phyloP scores from a whole-genome alignment of 2,888 invertebrate species.

The Listrodromus nycthemerus region DNA sequence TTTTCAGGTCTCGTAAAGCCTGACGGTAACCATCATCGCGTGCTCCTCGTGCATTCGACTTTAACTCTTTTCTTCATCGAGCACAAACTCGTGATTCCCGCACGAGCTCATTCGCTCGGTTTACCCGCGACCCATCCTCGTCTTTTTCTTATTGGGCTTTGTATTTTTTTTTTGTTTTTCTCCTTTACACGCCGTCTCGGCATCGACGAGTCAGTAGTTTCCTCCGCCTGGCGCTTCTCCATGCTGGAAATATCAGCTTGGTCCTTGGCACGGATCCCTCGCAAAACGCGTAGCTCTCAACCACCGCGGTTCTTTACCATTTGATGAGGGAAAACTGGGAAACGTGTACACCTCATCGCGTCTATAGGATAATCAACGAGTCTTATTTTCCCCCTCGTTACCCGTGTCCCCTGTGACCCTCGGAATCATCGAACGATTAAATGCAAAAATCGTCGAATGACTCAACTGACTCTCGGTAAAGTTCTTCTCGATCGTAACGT shows the following conservation, averaged over 20 bases:
- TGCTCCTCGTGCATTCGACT: constrained; percentile 67
- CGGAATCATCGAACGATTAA: constrained; percentile 9
- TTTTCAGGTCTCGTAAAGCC: constrained; percentile 53
- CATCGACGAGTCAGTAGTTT: constrained; percentile 60
- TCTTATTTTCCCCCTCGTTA: constrained; percentile 3
- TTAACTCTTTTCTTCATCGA: constrained; percentile 63
- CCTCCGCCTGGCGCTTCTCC: constrained; percentile 12
- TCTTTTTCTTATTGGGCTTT: constrained; percentile 40
- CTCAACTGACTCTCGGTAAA: background rate
- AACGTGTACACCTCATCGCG: background rate
- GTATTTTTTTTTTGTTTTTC: constrained; percentile 20
- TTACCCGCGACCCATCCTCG: constrained; percentile 41
- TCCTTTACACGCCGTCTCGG: constrained; percentile 24
- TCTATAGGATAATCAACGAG: constrained; percentile 7
- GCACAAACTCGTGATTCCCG: constrained; percentile 46
- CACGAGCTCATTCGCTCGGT: constrained; percentile 59
- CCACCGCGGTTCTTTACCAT: constrained; percentile 20
- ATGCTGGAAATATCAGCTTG: constrained; percentile 21
- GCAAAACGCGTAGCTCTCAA: background rate
- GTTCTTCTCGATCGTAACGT: background rate
- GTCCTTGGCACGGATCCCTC: constrained; percentile 50
- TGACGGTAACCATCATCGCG: constrained; percentile 67
- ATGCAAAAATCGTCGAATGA: constrained; percentile 4
- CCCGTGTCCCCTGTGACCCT: background rate
- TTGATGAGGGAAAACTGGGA: constrained; percentile 18